These are phyloP conservation scores for Amblyopsis rosae DNA, from an alignment of 2,113 vertebrate species.

Conservation along the genomic window DNA sequence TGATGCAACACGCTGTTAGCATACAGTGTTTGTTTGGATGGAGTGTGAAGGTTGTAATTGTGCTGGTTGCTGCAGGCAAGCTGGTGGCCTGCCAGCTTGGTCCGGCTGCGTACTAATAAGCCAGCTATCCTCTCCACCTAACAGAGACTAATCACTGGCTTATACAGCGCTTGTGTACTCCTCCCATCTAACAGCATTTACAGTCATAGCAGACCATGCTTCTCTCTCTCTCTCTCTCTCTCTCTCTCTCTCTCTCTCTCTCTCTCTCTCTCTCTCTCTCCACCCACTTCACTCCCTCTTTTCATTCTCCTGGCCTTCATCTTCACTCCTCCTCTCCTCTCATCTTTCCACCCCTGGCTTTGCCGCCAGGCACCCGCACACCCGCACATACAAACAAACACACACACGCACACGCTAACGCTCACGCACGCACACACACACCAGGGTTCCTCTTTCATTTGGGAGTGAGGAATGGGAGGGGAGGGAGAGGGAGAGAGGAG, in stretches of 20 bases:
- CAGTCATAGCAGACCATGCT: slow-evolving; percentile 47
- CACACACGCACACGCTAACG: slow-evolving; percentile 5
- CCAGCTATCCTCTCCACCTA: slow-evolving; percentile 36
- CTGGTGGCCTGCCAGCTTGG: slow-evolving; percentile 8
- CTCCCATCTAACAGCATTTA: slow-evolving; percentile 44
- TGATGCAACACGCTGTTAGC: not conserved
- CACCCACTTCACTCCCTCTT: not conserved
- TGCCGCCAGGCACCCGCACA: slow-evolving; percentile 19
- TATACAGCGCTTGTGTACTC: slow-evolving; percentile 34
- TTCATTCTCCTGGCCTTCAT: not conserved
- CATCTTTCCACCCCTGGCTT: slow-evolving; percentile 16
- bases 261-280: not conserved
- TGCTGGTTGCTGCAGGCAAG: slow-evolving; percentile 20
- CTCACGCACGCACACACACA: too few species aligned
- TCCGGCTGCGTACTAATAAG: slow-evolving; percentile 43
- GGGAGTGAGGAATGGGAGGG: slow-evolving; percentile 57
- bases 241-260: not conserved
- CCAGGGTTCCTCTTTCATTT: slow-evolving; percentile 73
- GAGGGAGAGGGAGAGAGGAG: slow-evolving; percentile 35
- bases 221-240: slow-evolving; percentile 8
- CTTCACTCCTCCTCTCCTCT: slow-evolving; percentile 1
- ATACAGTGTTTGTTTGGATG: slow-evolving; percentile 5
- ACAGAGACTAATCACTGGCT: slow-evolving; percentile 45
- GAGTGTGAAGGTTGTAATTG: slow-evolving; percentile 11
- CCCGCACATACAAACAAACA: not conserved